These are phyloP conservation scores for Tenualosa ilisha DNA, from an alignment of 2,797 vertebrate species.

Conservation along the genomic window DNA sequence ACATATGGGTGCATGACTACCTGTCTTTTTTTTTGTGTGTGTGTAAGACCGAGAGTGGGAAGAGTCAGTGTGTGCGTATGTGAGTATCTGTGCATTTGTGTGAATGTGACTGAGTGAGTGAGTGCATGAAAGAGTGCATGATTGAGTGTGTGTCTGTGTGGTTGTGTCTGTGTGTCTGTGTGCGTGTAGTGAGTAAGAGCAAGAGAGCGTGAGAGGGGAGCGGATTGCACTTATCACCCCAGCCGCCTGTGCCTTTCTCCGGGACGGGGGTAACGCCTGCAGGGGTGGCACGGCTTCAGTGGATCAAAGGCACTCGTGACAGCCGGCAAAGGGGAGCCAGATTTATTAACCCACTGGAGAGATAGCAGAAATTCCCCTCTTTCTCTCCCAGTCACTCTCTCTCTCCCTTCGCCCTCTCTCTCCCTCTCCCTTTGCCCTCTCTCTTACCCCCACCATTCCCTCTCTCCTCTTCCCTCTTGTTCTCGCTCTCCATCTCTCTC, in stretches of 20 bases:
- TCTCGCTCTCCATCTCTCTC: not conserved
- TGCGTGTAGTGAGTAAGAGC: not conserved
- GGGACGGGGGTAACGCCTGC: not conserved
- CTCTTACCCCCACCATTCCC: not conserved
- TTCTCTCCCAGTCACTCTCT: not conserved
- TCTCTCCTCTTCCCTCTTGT: not conserved
- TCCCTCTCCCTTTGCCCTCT: not conserved
- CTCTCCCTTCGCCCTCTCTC: not conserved
- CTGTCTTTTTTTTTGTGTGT: not conserved
- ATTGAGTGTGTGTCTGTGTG: not conserved
- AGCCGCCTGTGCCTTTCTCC: slow-evolving; percentile 27
- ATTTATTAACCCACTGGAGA: slow-evolving; percentile 40
- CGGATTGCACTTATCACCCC: slow-evolving; percentile 37
- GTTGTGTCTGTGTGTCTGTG: not conserved
- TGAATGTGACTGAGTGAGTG: not conserved
- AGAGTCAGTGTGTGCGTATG: not conserved
- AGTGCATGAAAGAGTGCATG: not conserved
- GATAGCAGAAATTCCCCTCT: slow-evolving; percentile 32
- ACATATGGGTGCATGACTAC: not conserved
- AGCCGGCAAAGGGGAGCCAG: slow-evolving; percentile 32
- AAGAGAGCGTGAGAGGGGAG: not conserved
- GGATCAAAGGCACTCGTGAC: slow-evolving; percentile 49
- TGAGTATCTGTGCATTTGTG: not conserved
- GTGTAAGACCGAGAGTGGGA: not conserved
- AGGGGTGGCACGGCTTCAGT: slow-evolving; percentile 1